Percentiles rank a stretch among this genome's conserved stretches.
Evolutionary conservation across 2,888 invertebrate species (phyloP).

Genomic region (Fragum fragum): DNA sequence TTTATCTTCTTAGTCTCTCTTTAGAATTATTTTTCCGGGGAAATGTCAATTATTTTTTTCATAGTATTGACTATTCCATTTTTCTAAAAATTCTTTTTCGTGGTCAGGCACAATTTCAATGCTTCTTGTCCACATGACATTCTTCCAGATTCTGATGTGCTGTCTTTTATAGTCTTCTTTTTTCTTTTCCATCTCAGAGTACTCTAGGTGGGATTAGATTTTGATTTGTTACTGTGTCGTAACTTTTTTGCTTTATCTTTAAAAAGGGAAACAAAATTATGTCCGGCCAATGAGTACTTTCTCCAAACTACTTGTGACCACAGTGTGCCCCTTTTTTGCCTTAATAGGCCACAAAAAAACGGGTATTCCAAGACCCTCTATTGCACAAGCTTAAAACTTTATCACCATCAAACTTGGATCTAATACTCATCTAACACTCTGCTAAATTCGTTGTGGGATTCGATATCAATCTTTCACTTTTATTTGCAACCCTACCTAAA

Average conservation of each 20-base stretch:
- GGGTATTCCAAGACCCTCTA: conserved; percentile 59
- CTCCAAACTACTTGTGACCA: conserved; percentile 42
- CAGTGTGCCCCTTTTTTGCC: conserved; percentile 32
- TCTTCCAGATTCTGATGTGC: not conserved
- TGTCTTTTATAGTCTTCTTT: not conserved
- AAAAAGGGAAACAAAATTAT: not conserved
- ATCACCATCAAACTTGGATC: conserved; percentile 65
- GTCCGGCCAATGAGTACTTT: conserved; percentile 4
- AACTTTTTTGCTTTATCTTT: not conserved
- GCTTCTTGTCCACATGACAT: not conserved
- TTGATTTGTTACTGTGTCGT: not conserved
- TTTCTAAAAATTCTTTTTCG: not conserved
- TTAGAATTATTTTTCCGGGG: no score
- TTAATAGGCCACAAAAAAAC: conserved; percentile 54
- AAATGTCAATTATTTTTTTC: no score
- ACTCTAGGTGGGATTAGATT: not conserved
- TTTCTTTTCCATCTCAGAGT: conserved; percentile 23
- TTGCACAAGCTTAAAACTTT: conserved; percentile 56
- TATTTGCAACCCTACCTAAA: conserved; percentile 31
- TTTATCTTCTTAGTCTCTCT: no score
- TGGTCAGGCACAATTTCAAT: not conserved
- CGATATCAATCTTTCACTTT: conserved; percentile 45
- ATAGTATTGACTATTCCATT: no score
- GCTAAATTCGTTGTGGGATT: conserved; percentile 50
- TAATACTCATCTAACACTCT: conserved; percentile 63